phyloP scores from a whole-genome alignment of 2,888 invertebrate species.

The Chouioia cunea region DNA sequence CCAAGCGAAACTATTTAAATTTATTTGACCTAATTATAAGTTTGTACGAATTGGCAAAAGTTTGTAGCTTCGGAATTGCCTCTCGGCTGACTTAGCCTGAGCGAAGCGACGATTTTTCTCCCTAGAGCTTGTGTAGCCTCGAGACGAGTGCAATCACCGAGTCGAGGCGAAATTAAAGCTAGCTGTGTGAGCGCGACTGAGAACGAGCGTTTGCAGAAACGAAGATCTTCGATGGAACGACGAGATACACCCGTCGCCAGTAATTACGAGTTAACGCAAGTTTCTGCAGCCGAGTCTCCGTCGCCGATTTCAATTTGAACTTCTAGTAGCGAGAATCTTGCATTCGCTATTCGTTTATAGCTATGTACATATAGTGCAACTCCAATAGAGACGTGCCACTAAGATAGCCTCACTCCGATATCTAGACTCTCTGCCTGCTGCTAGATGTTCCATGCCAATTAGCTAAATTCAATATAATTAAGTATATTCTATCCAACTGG shows the following conservation, averaged over 20 bases:
- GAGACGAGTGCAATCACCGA: too few relatives aligned
- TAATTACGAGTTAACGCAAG: constrained; percentile 50
- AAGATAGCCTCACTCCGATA: constrained; percentile 47
- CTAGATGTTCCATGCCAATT: constrained; percentile 50
- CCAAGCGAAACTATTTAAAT: too few relatives aligned
- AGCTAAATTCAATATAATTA: constrained; percentile 61
- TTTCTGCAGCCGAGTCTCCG: constrained; percentile 28
- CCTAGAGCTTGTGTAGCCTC: too few relatives aligned
- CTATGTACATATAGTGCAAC: not conserved
- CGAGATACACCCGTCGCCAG: constrained; percentile 37
- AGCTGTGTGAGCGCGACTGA: not conserved
- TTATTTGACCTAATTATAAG: too few relatives aligned
- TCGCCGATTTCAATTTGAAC: constrained; percentile 54
- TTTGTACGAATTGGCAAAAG: constrained; percentile 3
- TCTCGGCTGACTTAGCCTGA: not conserved
- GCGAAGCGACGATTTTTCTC: not conserved
- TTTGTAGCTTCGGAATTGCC: not conserved
- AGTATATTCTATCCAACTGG: constrained; percentile 53
- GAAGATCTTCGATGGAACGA: constrained; percentile 40
- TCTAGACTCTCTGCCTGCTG: constrained; percentile 42
- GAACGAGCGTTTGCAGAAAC: constrained; percentile 13
- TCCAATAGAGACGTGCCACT: constrained; percentile 51
- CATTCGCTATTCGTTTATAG: too few relatives aligned
- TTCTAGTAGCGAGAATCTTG: constrained; percentile 25
- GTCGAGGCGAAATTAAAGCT: constrained; percentile 33